A percentile compares a stretch with the other conserved stretches of the same genome.
These are phyloP conservation scores for Holacanthella duospinosa DNA, from an alignment of 2,888 invertebrate species.

Conservation along the genomic window DNA sequence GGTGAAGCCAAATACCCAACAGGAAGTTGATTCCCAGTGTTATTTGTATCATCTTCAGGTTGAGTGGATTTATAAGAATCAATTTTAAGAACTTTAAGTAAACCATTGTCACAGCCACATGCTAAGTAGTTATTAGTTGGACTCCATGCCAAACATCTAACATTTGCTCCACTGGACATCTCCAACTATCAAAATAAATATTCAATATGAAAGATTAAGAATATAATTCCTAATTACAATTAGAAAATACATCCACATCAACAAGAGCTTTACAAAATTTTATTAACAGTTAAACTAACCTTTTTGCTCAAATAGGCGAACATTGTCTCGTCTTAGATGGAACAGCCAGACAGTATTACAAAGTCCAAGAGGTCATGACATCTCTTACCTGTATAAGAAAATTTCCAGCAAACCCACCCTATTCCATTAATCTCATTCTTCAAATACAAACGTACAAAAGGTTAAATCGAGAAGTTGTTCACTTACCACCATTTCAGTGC, in stretches of 20 bases:
- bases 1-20: slow-evolving; percentile 51
- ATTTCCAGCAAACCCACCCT: too few species aligned
- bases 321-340: slow-evolving; percentile 43
- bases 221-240: too few species aligned
- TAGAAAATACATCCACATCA: background rate
- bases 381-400: too few species aligned
- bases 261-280: background rate
- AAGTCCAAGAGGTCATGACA: background rate
- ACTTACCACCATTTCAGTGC: too few species aligned
- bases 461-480: too few species aligned
- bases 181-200: slow-evolving; percentile 59
- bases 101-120: slow-evolving; percentile 90
- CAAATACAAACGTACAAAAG: too few species aligned
- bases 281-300: slow-evolving; percentile 43
- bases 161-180: slow-evolving; percentile 85
- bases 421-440: too few species aligned
- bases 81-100: slow-evolving; percentile 86
- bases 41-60: slow-evolving; percentile 9
- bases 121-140: slow-evolving; percentile 55
- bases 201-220: background rate
- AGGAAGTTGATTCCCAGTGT: slow-evolving; percentile 11
- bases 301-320: slow-evolving; percentile 68
- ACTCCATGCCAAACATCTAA: slow-evolving; percentile 64
- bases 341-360: background rate
- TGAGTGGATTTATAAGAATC: slow-evolving; percentile 54